Evolutionary conservation across 2,888 invertebrate genomes (phyloP).

Genomic region (Parnassius mnemosyne): DNA sequence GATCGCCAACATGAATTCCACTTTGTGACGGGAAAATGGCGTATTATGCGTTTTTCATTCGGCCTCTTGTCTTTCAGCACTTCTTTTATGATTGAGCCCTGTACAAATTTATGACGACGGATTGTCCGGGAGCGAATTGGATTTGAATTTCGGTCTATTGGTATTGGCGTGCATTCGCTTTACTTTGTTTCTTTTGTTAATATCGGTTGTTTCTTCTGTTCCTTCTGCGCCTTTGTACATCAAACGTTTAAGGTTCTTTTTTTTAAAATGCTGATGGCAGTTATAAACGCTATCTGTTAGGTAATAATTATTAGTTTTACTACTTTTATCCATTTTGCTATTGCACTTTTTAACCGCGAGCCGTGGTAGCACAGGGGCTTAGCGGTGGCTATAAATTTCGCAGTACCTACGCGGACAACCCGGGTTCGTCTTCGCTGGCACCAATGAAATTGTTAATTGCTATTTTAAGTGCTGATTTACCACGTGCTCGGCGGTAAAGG

Average conservation of each 20-base stretch:
- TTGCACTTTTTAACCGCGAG: too few relatives aligned
- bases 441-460: too few relatives aligned
- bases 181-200: slow-evolving; percentile 34
- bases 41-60: slow-evolving; percentile 75
- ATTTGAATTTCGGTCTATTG: slow-evolving; percentile 47
- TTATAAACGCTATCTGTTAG: slow-evolving; percentile 5
- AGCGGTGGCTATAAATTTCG: too few relatives aligned
- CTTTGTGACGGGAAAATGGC: slow-evolving; percentile 74
- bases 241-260: slow-evolving; percentile 1
- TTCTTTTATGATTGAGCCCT: slow-evolving; percentile 75
- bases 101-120: slow-evolving; percentile 57
- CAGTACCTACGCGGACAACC: too few relatives aligned
- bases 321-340: too few relatives aligned
- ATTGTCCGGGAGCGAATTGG: slow-evolving; percentile 65
- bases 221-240: slow-evolving; percentile 27
- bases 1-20: slow-evolving; percentile 75
- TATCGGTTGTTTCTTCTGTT: slow-evolving; percentile 26
- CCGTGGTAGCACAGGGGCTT: too few relatives aligned
- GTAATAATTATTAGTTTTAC: too few relatives aligned
- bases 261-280: not conserved
- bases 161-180: slow-evolving; percentile 39
- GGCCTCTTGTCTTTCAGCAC: slow-evolving; percentile 74
- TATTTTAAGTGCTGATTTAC: too few relatives aligned
- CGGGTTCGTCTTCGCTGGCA: too few relatives aligned
- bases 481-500: too few relatives aligned